phyloP scores from a whole-genome alignment of 2,113 vertebrate genomes.

The Dipodomys stephensi region DNA sequence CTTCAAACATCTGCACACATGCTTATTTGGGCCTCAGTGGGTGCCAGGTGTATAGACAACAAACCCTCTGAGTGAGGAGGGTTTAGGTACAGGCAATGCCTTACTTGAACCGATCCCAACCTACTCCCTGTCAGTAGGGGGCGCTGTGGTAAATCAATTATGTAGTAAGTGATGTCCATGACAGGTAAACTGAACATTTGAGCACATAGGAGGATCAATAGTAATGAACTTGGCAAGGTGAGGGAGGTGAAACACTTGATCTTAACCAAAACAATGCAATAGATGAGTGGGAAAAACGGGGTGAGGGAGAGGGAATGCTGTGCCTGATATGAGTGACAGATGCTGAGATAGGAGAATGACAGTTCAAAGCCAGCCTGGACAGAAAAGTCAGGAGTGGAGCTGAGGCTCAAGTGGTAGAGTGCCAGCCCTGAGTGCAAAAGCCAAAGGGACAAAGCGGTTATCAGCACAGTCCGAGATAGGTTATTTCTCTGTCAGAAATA shows the following conservation, averaged over 20 bases:
- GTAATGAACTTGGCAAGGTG: not conserved
- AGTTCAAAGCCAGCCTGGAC: too few relatives aligned
- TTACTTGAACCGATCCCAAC: not conserved
- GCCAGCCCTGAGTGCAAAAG: too few relatives aligned
- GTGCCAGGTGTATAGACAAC: not conserved
- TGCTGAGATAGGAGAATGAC: not conserved
- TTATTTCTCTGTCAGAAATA: not conserved
- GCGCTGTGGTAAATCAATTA: not conserved
- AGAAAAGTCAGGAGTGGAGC: not conserved
- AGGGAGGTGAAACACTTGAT: not conserved
- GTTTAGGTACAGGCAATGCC: not conserved
- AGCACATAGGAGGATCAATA: not conserved
- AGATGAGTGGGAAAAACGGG: not conserved
- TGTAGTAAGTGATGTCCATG: not conserved
- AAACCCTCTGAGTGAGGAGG: not conserved
- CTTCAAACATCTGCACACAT: not conserved
- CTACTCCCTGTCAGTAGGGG: fast-evolving
- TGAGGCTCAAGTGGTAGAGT: too few relatives aligned
- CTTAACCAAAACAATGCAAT: not conserved
- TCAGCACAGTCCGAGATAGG: not conserved
- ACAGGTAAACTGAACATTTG: not conserved
- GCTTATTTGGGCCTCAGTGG: not conserved
- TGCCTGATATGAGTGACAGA: too few relatives aligned
- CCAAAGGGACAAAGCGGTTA: not conserved
- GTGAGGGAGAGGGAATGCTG: not conserved